Percentiles rank a stretch among this genome's conserved stretches.
Conservation (phyloP, 2,797 vertebrate genomes). For the Liparis tanakae region DNA sequence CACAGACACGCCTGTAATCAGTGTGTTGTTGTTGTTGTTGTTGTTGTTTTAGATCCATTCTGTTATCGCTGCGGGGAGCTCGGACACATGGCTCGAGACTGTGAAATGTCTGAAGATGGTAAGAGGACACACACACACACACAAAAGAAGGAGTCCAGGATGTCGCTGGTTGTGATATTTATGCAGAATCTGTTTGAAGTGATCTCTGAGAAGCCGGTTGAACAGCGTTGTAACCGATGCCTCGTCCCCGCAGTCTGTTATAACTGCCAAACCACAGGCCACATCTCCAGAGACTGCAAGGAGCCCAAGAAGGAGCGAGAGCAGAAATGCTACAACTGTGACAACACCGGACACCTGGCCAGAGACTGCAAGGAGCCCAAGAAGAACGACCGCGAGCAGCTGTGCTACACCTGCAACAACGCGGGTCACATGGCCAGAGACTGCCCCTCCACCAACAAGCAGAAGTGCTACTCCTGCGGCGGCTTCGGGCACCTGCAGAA, state of each 20-base stretch:
- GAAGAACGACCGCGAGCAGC: too few relatives aligned
- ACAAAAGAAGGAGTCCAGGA: too few relatives aligned
- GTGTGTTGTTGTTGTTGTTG: neutral
- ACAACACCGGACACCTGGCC: neutral
- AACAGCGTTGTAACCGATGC: neutral
- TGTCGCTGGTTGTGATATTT: too few relatives aligned
- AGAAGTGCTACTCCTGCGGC: neutral
- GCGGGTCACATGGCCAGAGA: neutral
- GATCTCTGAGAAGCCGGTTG: neutral
- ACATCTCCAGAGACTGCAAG: constrained; percentile 8
- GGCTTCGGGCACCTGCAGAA: neutral
- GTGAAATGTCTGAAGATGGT: neutral
- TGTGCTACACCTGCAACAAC: neutral
- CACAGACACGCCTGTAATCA: neutral
- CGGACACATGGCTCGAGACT: neutral
- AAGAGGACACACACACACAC: neutral
- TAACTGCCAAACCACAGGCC: neutral
- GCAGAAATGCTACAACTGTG: neutral
- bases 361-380: neutral
- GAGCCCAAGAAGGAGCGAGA: constrained; percentile 1
- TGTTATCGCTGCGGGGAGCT: constrained; percentile 1
- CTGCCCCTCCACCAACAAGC: neutral
- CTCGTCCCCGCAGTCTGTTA: constrained; percentile 1
- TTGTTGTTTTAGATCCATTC: neutral
- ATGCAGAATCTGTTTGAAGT: neutral